Evolutionary conservation across 2,888 invertebrate genomes (phyloP).

Genomic region (Lingula anatina): DNA sequence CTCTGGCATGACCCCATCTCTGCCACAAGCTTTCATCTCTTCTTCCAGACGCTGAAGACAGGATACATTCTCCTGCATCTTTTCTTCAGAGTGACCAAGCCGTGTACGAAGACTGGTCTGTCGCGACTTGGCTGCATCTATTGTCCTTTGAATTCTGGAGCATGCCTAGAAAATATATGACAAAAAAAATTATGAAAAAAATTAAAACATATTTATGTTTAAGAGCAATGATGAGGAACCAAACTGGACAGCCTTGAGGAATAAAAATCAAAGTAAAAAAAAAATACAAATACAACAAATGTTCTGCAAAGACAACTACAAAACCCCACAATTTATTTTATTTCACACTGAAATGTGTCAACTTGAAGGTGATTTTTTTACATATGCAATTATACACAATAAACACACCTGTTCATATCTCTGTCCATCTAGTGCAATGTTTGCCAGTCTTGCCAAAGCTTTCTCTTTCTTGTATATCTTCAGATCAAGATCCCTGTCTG

Average conservation of each 20-base stretch:
- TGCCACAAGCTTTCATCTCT: conserved; percentile 6
- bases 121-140: conserved; percentile 8
- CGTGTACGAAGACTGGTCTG: conserved; percentile 8
- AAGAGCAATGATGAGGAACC: no score
- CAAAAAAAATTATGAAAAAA: neutral
- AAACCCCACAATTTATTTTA: no score
- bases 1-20: conserved; percentile 12
- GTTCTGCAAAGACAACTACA: no score
- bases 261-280: no score
- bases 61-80: conserved; percentile 1
- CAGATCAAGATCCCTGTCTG: conserved; percentile 29
- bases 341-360: no score
- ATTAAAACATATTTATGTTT: neutral
- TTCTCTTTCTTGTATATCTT: conserved; percentile 30
- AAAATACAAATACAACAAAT: no score
- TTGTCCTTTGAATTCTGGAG: conserved; percentile 13
- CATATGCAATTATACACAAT: no score
- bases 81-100: conserved; percentile 3
- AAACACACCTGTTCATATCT: no score
- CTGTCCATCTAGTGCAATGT: no score
- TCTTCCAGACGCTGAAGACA: conserved; percentile 10
- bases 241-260: no score
- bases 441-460: conserved; percentile 6
- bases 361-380: no score
- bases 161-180: conserved; percentile 4